Percentiles rank a stretch among this genome's conserved stretches.
These are phyloP conservation scores for Perithous albicinctus DNA, from an alignment of 2,888 invertebrate genomes.

Conservation along the genomic window DNA sequence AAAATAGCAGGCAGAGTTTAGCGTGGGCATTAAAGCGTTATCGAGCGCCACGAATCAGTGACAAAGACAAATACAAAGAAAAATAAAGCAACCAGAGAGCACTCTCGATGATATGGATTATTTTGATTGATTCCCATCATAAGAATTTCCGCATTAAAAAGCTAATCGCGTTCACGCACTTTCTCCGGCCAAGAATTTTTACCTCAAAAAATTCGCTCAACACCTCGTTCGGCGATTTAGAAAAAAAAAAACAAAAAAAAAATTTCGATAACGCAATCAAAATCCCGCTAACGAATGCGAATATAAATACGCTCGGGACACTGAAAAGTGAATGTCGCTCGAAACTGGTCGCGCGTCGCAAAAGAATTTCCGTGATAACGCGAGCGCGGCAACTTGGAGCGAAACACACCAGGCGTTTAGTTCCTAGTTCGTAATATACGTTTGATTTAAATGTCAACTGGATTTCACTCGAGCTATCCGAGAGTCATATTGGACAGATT, in stretches of 20 bases:
- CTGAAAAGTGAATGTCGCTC: constrained; percentile 65
- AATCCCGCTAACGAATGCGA: constrained; percentile 29
- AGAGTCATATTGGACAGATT: constrained; percentile 62
- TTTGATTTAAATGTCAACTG: constrained; percentile 69
- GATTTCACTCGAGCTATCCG: constrained; percentile 57
- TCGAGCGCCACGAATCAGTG: constrained; percentile 49
- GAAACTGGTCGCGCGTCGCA: constrained; percentile 65
- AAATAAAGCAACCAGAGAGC: background rate
- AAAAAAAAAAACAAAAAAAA: too few species aligned
- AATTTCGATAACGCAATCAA: constrained; percentile 57
- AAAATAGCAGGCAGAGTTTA: constrained; percentile 6
- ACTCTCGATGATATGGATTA: constrained; percentile 30
- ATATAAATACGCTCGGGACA: background rate
- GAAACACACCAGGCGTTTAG: constrained; percentile 28
- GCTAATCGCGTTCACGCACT: constrained; percentile 58
- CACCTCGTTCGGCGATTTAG: background rate
- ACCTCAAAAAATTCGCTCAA: too few species aligned
- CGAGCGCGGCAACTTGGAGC: constrained; percentile 13
- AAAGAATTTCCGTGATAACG: constrained; percentile 66
- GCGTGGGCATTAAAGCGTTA: constrained; percentile 72
- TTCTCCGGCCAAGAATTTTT: constrained; percentile 44
- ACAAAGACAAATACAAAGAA: constrained; percentile 14
- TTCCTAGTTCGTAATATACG: constrained; percentile 63
- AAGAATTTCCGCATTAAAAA: background rate
- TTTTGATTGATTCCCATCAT: background rate